Base-by-base conservation (phyloP, 2,888 invertebrate genomes). In the Pristionchus maxplancki region DNA sequence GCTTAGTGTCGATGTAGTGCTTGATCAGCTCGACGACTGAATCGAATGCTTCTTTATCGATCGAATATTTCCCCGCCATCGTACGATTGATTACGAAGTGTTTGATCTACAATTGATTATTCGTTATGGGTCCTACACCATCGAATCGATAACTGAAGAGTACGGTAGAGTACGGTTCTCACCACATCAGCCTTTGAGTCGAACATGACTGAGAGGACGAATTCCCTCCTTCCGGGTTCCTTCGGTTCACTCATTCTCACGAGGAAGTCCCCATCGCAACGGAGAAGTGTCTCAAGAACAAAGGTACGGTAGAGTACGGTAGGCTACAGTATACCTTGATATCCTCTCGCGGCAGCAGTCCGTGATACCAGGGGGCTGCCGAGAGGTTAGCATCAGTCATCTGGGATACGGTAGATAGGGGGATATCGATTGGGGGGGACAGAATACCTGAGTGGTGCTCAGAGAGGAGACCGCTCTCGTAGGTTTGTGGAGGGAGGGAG, bases 151-250 rank as follows among this genome's bases (percentile, higher is more conserved):
- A n/a, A n/a, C n/a, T n/a, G n/a, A n/a, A 44, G 44, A 44, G 44
- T 44, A 44, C 44, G 44, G 44, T 44, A 44, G 44, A 11, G 44
- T 44, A 44, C 44, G 44, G 44, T 44, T 44, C 44, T 50, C 48
- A 81, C 81, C 48, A 81, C 48, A n/a, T 81, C 81, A 9, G 34
- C 31, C 28, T 86, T 62, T 9, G 34, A 5, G 44, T 86, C 86
- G 86, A 67, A 86, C 86, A 86, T 86, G n/a, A 86, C 48, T 17
- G 86, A 86, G 8, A 86, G 67, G 15, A 86, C 86, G 67, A 86
- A 86, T 48, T 86, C 86, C 6, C 86, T 17, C 31, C n/a, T 40
- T 44, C 86, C 86, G n/a, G 40, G 40, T 0, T 64, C 67, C 86
- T 64, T 67, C 64, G 86, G 86, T 44, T 86, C 86, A 48, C 62